Conservation (phyloP, 2,888 invertebrate species). For the Dynastes hyllus region DNA sequence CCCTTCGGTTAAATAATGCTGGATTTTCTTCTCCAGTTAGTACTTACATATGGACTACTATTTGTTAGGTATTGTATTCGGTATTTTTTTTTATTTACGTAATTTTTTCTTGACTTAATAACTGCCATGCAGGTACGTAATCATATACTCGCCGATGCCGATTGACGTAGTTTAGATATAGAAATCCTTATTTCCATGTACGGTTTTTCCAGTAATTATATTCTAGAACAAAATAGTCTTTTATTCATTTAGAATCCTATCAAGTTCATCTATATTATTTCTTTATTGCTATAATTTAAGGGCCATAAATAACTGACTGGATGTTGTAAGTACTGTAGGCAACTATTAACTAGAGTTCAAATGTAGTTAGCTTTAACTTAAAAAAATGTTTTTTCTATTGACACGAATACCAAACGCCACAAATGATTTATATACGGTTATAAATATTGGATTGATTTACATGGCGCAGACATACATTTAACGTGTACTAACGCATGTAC, state of each 20-base stretch:
- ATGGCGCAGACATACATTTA: slow-evolving; percentile 30
- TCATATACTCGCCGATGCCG: neutral
- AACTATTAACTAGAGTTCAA: too few relatives aligned
- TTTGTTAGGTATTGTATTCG: too few relatives aligned
- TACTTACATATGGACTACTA: too few relatives aligned
- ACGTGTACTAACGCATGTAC: slow-evolving; percentile 49
- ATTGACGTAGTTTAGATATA: slow-evolving; percentile 27
- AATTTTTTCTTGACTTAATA: neutral
- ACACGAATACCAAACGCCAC: slow-evolving; percentile 24
- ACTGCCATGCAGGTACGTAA: neutral
- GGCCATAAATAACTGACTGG: neutral
- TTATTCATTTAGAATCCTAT: neutral
- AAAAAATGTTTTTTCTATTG: slow-evolving; percentile 19
- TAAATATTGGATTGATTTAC: slow-evolving; percentile 40
- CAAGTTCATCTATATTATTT: neutral
- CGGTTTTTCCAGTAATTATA: slow-evolving; percentile 23
- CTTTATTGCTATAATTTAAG: neutral
- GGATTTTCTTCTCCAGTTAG: too few relatives aligned
- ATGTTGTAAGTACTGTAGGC: too few relatives aligned
- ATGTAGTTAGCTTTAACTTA: neutral
- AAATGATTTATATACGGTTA: slow-evolving; percentile 33
- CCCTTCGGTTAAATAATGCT: too few relatives aligned
- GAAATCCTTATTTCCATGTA: slow-evolving; percentile 9
- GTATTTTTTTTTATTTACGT: neutral
- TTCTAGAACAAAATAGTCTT: neutral